These are phyloP conservation scores for Pachypanchax playfairii DNA, from an alignment of 2,113 vertebrate species.

Conservation along the genomic window DNA sequence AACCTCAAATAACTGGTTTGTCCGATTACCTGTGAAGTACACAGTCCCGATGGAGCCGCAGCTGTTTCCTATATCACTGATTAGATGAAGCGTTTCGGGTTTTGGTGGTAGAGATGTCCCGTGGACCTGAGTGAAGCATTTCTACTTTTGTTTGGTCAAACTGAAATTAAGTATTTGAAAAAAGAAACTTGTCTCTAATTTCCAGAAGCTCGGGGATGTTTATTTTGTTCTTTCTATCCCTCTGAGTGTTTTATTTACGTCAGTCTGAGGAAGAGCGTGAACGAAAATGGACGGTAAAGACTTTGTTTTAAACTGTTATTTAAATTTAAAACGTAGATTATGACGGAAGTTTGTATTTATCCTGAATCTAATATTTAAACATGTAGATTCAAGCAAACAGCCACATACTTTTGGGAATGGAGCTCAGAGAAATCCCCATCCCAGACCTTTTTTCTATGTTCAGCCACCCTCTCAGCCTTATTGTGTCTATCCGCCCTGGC, in stretches of 20 bases:
- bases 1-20: too few species aligned
- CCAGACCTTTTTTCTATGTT: slow-evolving; percentile 81
- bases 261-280: slow-evolving; percentile 24
- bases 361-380: neutral
- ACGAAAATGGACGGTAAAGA: slow-evolving; percentile 73
- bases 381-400: slow-evolving; percentile 65
- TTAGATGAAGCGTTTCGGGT: neutral
- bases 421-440: slow-evolving; percentile 62
- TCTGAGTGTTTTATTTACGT: slow-evolving; percentile 52
- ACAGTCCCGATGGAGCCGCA: slow-evolving; percentile 2
- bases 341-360: neutral
- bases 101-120: slow-evolving; percentile 7
- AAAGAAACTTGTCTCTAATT: neutral
- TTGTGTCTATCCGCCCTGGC: slow-evolving; percentile 75
- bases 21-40: slow-evolving; percentile 3
- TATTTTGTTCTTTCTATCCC: slow-evolving; percentile 21
- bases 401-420: slow-evolving; percentile 57
- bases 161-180: neutral
- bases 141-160: slow-evolving; percentile 21
- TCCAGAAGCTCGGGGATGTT: slow-evolving; percentile 19
- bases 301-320: neutral
- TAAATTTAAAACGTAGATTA: neutral
- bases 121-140: neutral
- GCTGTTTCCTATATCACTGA: slow-evolving; percentile 59
- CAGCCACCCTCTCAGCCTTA: slow-evolving; percentile 80